Conservation (phyloP, 1,140 invertebrate species). For the Anoplolepis gracilipes region DNA sequence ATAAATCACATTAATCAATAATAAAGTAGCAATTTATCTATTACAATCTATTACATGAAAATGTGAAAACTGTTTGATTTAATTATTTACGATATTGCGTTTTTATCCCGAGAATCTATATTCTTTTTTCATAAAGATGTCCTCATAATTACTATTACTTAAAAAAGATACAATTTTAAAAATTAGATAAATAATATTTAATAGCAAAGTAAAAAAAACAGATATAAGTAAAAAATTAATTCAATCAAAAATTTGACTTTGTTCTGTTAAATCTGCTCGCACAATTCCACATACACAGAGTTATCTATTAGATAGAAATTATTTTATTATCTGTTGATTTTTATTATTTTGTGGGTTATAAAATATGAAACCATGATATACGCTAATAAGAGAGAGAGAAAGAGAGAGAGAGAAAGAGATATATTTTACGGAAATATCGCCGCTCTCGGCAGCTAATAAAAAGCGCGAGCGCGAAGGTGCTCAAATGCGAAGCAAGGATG, state of each 20-base stretch:
- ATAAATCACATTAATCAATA: neutral
- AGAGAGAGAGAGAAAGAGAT: no score
- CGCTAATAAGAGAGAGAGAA: no score
- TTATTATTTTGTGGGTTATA: neutral
- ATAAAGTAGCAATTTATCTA: no score
- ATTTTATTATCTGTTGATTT: neutral
- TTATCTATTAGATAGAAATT: neutral
- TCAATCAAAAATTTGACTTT: no score
- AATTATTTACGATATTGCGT: neutral
- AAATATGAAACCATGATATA: constrained; percentile 33
- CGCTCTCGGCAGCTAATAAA: constrained; percentile 54
- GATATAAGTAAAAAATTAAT: neutral
- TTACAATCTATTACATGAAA: neutral
- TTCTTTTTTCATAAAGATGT: neutral
- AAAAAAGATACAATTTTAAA: neutral
- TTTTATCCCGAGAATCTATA: neutral
- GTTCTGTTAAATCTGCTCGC: neutral
- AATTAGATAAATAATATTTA: neutral
- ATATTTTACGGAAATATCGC: constrained; percentile 15
- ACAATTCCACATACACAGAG: no score
- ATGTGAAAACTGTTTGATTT: neutral
- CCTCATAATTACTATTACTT: neutral
- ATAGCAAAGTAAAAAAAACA: neutral
- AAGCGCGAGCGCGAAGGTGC: constrained; percentile 46
- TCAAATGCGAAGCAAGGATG: constrained; percentile 54